These are phyloP conservation scores for Listronotus bonariensis DNA, from an alignment of 1,140 invertebrate species.

Conservation along the genomic window DNA sequence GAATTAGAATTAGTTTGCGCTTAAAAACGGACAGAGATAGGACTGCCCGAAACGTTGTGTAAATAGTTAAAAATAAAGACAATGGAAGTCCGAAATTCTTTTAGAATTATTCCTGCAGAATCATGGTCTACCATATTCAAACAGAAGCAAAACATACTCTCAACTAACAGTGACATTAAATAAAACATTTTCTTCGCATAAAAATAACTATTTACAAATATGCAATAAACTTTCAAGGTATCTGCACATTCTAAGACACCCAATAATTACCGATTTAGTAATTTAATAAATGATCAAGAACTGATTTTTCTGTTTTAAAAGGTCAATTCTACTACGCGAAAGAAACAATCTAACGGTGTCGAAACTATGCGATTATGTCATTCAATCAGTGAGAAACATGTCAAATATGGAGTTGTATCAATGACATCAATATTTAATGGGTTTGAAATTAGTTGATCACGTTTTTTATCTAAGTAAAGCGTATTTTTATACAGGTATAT, in stretches of 20 bases:
- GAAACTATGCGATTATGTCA: slow-evolving; percentile 27
- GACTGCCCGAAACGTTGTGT: too few relatives aligned
- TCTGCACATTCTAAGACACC: slow-evolving; percentile 21
- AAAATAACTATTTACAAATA: too few relatives aligned
- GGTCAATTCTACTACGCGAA: slow-evolving; percentile 18
- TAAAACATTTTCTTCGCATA: too few relatives aligned
- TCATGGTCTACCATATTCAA: too few relatives aligned
- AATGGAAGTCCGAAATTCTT: too few relatives aligned
- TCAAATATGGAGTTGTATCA: slow-evolving; percentile 28
- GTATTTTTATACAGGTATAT: too few relatives aligned
- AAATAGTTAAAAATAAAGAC: too few relatives aligned
- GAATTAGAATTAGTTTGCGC: too few relatives aligned
- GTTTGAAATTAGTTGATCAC: slow-evolving; percentile 24
- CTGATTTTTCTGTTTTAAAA: slow-evolving; percentile 19
- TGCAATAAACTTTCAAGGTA: slow-evolving; percentile 16
- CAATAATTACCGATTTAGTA: slow-evolving; percentile 29
- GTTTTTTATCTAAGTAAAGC: background rate
- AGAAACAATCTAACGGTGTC: slow-evolving; percentile 30
- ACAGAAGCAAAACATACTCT: too few relatives aligned
- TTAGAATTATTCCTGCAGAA: too few relatives aligned
- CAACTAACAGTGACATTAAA: too few relatives aligned
- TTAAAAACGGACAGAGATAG: too few relatives aligned
- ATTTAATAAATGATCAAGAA: slow-evolving; percentile 31
- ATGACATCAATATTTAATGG: slow-evolving; percentile 24
- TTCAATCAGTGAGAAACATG: slow-evolving; percentile 23